phyloP scores from a whole-genome alignment of 1,140 invertebrate species.

The Brachystomella parvula region DNA sequence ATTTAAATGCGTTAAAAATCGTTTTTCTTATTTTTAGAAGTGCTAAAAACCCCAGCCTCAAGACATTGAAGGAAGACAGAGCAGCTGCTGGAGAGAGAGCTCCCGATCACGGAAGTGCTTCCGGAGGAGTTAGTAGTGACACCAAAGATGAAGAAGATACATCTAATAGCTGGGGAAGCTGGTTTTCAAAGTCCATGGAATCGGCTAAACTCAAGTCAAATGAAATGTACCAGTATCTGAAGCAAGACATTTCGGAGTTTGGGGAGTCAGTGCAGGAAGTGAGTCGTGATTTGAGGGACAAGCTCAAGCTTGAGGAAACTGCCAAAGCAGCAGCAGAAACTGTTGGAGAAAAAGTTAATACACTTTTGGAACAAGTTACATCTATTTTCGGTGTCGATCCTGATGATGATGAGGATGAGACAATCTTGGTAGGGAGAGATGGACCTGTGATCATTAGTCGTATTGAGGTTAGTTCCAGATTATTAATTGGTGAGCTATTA shows the following conservation, averaged over 20 bases:
- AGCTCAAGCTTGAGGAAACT: conserved; percentile 33
- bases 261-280: conserved; percentile 32
- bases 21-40: not conserved
- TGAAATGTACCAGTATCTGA: conserved; percentile 37
- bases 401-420: conserved; percentile 37
- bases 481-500: not conserved
- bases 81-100: not conserved
- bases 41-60: not conserved
- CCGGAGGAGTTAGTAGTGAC: not conserved
- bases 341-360: conserved; percentile 23
- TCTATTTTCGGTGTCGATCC: conserved; percentile 37
- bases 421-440: not conserved
- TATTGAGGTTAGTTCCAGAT: conserved; percentile 15
- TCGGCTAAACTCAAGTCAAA: conserved; percentile 28
- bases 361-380: conserved; percentile 33
- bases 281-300: conserved; percentile 33
- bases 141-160: conserved; percentile 5
- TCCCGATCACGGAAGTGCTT: conserved; percentile 11
- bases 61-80: not conserved
- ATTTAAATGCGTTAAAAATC: too few relatives aligned
- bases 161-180: conserved; percentile 25
- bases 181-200: conserved; percentile 26
- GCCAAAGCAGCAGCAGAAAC: conserved; percentile 22
- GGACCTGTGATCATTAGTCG: conserved; percentile 18
- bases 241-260: conserved; percentile 36